These are phyloP conservation scores for Melieria omissa DNA, from an alignment of 2,888 invertebrate genomes.

Conservation along the genomic window DNA sequence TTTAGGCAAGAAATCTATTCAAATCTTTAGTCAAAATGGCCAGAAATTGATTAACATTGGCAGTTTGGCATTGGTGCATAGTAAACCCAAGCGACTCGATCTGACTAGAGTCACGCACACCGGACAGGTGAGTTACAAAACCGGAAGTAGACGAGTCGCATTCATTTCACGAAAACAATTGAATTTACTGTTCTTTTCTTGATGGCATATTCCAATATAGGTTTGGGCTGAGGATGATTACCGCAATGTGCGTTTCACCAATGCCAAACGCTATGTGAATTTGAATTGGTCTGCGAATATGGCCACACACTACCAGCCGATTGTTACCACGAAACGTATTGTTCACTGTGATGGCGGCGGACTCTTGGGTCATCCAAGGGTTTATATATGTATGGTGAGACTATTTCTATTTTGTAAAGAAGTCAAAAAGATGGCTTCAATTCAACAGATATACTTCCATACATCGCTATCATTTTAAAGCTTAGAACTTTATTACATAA, in stretches of 20 bases:
- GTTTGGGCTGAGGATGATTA: conserved; percentile 83
- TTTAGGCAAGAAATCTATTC: too few relatives aligned
- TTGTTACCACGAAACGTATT: conserved; percentile 77
- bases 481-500: not conserved
- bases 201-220: conserved; percentile 67
- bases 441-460: too few relatives aligned
- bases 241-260: conserved; percentile 79
- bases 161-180: not conserved
- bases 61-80: too few relatives aligned
- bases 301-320: conserved; percentile 86
- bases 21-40: too few relatives aligned
- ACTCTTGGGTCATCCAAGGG: conserved; percentile 96
- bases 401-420: not conserved
- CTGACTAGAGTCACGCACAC: conserved; percentile 24
- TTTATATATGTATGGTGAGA: conserved; percentile 94
- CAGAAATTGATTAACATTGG: too few relatives aligned
- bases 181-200: not conserved
- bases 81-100: not conserved
- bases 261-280: conserved; percentile 85
- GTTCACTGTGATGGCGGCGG: conserved; percentile 96
- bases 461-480: too few relatives aligned
- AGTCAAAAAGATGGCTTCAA: too few relatives aligned
- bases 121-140: conserved; percentile 20
- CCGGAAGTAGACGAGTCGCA: not conserved
- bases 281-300: conserved; percentile 88